Percentiles rank a stretch among this genome's conserved stretches.
Evolutionary conservation across 2,888 invertebrate species (phyloP).

Genomic region (Apamea crenata): DNA sequence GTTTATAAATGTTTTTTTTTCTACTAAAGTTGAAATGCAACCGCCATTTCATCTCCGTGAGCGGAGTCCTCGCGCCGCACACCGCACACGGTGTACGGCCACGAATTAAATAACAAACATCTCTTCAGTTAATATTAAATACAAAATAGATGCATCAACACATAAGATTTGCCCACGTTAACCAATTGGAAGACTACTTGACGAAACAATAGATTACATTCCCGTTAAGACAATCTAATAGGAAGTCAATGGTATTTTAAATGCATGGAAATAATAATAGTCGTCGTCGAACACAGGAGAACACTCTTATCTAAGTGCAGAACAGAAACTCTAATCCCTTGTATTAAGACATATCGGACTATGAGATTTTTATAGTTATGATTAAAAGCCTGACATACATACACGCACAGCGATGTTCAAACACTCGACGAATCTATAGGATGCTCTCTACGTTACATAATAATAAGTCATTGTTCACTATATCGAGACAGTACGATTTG

Average conservation of each 20-base stretch:
- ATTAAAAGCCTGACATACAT: constrained; percentile 87
- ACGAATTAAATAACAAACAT: constrained; percentile 68
- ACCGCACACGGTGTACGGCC: constrained; percentile 55
- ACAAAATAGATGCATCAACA: constrained; percentile 76
- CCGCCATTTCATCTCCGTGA: constrained; percentile 49
- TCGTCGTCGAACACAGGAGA: constrained; percentile 67
- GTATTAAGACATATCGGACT: constrained; percentile 83
- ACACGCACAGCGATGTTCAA: constrained; percentile 85
- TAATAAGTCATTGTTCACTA: constrained; percentile 80
- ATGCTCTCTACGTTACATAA: constrained; percentile 83
- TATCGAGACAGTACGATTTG: constrained; percentile 86
- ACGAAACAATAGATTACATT: constrained; percentile 73
- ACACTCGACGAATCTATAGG: constrained; percentile 86
- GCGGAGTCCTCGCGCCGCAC: constrained; percentile 50
- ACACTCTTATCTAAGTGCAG: constrained; percentile 79
- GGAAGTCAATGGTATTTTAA: constrained; percentile 68
- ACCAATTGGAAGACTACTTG: constrained; percentile 85
- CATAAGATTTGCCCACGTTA: constrained; percentile 76
- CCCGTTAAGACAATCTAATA: constrained; percentile 68
- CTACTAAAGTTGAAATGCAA: constrained; percentile 76
- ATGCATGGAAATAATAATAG: constrained; percentile 68
- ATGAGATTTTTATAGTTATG: constrained; percentile 82
- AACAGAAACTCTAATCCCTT: constrained; percentile 85
- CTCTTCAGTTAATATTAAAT: constrained; percentile 65
- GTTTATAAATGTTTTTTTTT: constrained; percentile 61